Evolutionary conservation across 2,113 vertebrate genomes (phyloP).

Genomic region (Tetrax tetrax): DNA sequence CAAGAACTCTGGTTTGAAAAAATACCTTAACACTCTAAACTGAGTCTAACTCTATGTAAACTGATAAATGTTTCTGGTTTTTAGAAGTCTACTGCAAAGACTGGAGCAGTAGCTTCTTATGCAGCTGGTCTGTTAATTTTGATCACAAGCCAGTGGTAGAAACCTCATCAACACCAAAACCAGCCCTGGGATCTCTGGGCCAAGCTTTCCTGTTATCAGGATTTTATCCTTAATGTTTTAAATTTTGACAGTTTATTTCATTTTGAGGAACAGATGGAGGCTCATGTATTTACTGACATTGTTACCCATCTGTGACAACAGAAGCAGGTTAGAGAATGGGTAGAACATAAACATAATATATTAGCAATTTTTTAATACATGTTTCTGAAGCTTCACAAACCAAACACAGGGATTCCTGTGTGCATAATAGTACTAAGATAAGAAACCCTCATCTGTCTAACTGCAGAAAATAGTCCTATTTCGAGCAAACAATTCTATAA

Average conservation of each 20-base stretch:
- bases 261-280: not conserved
- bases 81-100: not conserved
- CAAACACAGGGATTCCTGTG: not conserved
- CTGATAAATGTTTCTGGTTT: not conserved
- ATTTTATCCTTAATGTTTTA: conserved; percentile 20
- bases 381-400: not conserved
- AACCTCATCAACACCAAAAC: not conserved
- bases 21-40: not conserved
- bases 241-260: conserved; percentile 15
- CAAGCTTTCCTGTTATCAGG: not conserved
- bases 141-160: not conserved
- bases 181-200: not conserved
- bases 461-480: conserved; percentile 3
- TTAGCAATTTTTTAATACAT: not conserved
- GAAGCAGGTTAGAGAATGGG: not conserved
- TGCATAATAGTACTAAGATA: not conserved
- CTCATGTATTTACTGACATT: not conserved
- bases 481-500: not conserved
- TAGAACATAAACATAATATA: not conserved
- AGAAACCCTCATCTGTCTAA: not conserved
- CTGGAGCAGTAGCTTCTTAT: not conserved
- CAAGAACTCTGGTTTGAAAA: not conserved
- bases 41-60: not conserved
- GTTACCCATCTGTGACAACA: not conserved
- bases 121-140: not conserved